Conservation (phyloP, 2,113 vertebrate species). For the Gavialis gangeticus region DNA sequence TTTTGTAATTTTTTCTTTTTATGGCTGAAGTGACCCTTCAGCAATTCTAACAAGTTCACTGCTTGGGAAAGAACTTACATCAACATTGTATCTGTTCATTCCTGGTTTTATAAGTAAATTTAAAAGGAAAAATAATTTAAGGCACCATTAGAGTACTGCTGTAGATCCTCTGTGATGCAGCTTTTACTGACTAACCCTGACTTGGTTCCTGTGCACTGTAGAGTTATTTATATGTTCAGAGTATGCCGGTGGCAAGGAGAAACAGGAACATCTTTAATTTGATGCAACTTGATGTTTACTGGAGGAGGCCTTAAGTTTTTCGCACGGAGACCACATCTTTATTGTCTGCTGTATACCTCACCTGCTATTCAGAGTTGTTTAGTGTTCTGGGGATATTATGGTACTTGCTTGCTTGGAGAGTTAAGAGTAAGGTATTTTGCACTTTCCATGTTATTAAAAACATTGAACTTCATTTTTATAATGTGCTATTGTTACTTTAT, state of each 20-base stretch:
- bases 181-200: slow-evolving; percentile 48
- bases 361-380: background rate
- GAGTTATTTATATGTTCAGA: slow-evolving; percentile 66
- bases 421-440: background rate
- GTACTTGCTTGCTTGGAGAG: slow-evolving; percentile 18
- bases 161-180: background rate
- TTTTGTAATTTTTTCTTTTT: background rate
- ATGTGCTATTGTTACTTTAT: background rate
- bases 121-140: slow-evolving; percentile 19
- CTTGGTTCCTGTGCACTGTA: slow-evolving; percentile 23
- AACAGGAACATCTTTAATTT: slow-evolving; percentile 57
- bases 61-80: background rate
- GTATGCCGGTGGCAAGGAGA: slow-evolving; percentile 71
- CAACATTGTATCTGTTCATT: slow-evolving; percentile 9
- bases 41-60: slow-evolving; percentile 1
- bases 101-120: slow-evolving; percentile 42
- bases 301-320: slow-evolving; percentile 45
- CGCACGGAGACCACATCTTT: slow-evolving; percentile 36
- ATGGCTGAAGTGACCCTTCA: background rate
- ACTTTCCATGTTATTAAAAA: slow-evolving; percentile 5
- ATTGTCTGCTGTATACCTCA: background rate
- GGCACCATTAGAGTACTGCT: slow-evolving; percentile 11
- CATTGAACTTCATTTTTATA: background rate
- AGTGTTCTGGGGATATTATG: slow-evolving; percentile 5
- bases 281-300: slow-evolving; percentile 47